Evolutionary conservation across 2,113 vertebrate genomes (phyloP).

Genomic region (Zosterops hypoxanthus): DNA sequence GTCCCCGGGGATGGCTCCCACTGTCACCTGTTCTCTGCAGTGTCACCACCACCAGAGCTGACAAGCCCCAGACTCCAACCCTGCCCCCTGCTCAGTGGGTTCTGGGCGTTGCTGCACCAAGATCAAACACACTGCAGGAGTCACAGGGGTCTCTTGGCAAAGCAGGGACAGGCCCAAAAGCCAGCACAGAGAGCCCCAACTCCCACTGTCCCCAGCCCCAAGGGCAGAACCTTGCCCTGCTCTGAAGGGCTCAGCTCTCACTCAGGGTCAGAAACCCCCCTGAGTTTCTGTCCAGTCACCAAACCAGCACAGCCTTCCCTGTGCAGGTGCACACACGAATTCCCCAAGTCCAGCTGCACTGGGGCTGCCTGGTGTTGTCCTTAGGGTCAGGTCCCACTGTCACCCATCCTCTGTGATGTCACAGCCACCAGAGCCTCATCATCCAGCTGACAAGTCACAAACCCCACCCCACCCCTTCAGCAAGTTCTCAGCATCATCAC

Average conservation of each 20-base stretch:
- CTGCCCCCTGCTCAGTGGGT: not conserved
- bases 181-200: not conserved
- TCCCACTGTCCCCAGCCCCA: not conserved
- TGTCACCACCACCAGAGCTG: no score
- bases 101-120: not conserved
- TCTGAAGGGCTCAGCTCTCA: not conserved
- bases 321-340: fast-evolving
- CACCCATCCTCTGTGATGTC: not conserved
- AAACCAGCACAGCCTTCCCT: not conserved
- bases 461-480: no score
- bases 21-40: no score
- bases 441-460: not conserved
- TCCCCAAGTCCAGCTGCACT: not conserved
- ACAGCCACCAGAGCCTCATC: not conserved
- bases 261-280: not conserved
- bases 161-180: not conserved
- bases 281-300: no score
- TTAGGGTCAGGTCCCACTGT: not conserved
- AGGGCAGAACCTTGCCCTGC: not conserved
- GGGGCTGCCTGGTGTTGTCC: not conserved
- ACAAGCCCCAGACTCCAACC: no score
- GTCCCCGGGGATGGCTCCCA: no score
- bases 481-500: not conserved
- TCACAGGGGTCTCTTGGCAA: not conserved
- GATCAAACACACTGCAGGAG: not conserved